These are phyloP conservation scores for Spilarctia lutea DNA, from an alignment of 2,888 invertebrate genomes.

Conservation along the genomic window DNA sequence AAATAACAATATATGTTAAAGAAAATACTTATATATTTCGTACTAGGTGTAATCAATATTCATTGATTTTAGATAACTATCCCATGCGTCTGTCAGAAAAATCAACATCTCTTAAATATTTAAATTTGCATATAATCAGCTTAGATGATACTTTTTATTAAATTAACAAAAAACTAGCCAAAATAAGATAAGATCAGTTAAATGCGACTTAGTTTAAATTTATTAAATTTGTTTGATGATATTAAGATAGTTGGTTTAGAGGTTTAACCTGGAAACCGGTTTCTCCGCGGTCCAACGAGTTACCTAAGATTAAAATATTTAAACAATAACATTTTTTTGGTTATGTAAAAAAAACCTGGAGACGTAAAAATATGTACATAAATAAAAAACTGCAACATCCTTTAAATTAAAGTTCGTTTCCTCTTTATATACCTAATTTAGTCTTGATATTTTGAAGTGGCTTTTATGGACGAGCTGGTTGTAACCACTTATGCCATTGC, in stretches of 20 bases:
- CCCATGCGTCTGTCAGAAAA: background rate
- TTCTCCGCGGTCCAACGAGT: background rate
- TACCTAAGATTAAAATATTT: background rate
- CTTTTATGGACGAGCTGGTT: constrained; percentile 47
- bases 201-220: background rate
- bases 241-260: background rate
- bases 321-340: background rate
- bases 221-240: background rate
- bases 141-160: background rate
- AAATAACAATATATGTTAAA: background rate
- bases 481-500: constrained; percentile 55
- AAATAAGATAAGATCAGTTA: background rate
- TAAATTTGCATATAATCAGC: background rate
- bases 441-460: constrained; percentile 37
- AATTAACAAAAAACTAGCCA: too few relatives aligned
- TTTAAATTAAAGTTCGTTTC: constrained; percentile 19
- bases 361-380: background rate
- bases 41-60: background rate
- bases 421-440: constrained; percentile 27
- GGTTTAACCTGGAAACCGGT: background rate
- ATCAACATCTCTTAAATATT: background rate
- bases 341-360: background rate
- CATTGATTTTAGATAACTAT: background rate
- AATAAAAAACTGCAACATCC: background rate
- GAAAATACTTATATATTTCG: background rate